Evolutionary conservation across 2,888 invertebrate genomes (phyloP).

Genomic region (Litoditis marina): DNA sequence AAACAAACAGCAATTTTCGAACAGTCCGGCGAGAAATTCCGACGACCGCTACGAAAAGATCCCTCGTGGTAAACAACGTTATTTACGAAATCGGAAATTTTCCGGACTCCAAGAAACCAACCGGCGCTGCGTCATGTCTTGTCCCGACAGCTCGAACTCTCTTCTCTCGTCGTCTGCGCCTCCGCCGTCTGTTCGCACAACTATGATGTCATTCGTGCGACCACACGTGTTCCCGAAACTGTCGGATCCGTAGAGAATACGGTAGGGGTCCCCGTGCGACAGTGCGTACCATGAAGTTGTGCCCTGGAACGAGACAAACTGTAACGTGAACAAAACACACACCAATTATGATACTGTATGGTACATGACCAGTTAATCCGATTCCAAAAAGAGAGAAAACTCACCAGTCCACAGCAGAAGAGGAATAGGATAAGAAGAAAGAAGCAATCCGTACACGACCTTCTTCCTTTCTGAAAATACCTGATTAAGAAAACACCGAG

Average conservation of each 20-base stretch:
- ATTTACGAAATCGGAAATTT: too few species aligned
- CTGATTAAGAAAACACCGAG: background rate
- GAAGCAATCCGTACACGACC: conserved; percentile 11
- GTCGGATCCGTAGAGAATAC: conserved; percentile 85
- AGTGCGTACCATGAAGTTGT: conserved; percentile 22
- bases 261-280: conserved; percentile 67
- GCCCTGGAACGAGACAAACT: conserved; percentile 18
- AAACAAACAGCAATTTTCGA: too few species aligned
- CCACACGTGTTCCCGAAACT: conserved; percentile 93
- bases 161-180: background rate
- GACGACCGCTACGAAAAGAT: too few species aligned
- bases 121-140: conserved; percentile 13
- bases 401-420: conserved; percentile 16
- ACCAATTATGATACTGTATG: too few species aligned
- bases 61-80: too few species aligned
- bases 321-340: too few species aligned
- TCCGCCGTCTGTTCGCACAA: background rate
- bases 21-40: too few species aligned
- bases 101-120: too few species aligned
- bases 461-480: conserved; percentile 13
- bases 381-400: background rate
- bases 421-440: conserved; percentile 13
- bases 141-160: conserved; percentile 12
- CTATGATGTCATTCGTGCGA: conserved; percentile 8
- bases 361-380: too few species aligned